Evolutionary conservation across 1,140 invertebrate genomes (phyloP), one percentile per base, ranked within the genome.

Genomic region (Mercenaria mercenaria): DNA sequence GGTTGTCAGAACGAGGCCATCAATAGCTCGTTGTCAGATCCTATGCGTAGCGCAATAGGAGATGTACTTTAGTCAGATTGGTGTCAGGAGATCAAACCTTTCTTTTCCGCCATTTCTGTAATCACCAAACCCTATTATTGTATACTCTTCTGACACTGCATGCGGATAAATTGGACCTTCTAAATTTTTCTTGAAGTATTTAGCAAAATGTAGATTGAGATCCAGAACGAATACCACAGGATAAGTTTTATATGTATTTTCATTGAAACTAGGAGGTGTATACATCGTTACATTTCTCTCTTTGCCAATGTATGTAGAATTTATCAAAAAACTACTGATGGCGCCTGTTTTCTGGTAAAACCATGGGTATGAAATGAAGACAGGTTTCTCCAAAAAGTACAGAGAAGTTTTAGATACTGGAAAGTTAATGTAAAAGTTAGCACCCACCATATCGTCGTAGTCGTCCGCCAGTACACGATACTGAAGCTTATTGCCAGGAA

Each of bases 211-310:
- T 6, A 56, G n/a, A 43, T 32, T 50, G 4, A 79, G 26, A 52
- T 88, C 85, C 8, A 88, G 76, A 39, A 67, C 74, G 29, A 88
- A 23, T 10, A 88, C 4, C 0, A 32, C 41, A 3, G 85, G 74
- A n/a, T 88, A 88, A 15, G 23, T 67, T 69, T 88, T 88, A 80
- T 67, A 88, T 29, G n/a, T 43, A 29, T 88, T 88, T 80, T 88
- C 85, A 20, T 23, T 11, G 67, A 88, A 88, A 69, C 85, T 88
- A 59, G 85, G 85, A 39, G 85, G 85, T 11, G 43, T 37, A 32
- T 69, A 88, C 0, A 79, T 4, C 6, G 6, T 13, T 47, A 88
- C 15, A 18, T 61, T 15, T 20, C 74, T 74, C 20, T 1, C 39
- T n/a, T 80, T 39, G 0, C 85, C 85, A 11, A 88, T 64, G 32